phyloP scores from a whole-genome alignment of 2,113 vertebrate genomes.

The Trachemys scripta region DNA sequence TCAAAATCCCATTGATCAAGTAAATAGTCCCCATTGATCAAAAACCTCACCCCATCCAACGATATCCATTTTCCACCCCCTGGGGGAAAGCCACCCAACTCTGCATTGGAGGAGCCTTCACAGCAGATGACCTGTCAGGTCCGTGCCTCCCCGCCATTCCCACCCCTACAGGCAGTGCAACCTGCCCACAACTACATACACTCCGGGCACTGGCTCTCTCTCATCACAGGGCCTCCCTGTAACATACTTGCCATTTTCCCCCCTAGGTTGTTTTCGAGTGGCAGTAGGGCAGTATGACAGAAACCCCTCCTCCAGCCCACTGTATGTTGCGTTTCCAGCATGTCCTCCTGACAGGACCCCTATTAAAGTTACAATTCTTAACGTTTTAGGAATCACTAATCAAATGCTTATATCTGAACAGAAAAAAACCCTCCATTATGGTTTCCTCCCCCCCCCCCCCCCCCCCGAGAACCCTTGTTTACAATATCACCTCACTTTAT shows the following conservation, averaged over 20 bases:
- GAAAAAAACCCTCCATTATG: not conserved
- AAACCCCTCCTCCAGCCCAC: not conserved
- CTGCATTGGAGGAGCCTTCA: not conserved
- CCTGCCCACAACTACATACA: rapidly evolving
- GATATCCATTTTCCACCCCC: not conserved
- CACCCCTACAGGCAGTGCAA: rapidly evolving
- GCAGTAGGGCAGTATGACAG: not conserved
- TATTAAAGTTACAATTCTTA: not conserved
- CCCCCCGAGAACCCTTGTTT: not conserved
- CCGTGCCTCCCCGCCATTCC: not conserved
- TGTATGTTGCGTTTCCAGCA: not conserved
- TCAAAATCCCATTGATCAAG: not conserved
- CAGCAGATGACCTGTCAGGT: not conserved
- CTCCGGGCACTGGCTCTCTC: too few relatives aligned
- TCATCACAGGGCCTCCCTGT: rapidly evolving
- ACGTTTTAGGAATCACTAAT: not conserved
- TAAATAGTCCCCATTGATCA: rapidly evolving
- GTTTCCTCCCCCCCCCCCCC: not conserved
- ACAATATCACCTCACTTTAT: not conserved
- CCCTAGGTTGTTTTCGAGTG: not conserved
- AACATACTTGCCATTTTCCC: not conserved
- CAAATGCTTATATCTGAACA: not conserved
- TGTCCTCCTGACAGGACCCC: not conserved
- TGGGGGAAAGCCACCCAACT: not conserved
- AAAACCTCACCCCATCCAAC: not conserved